Conservation (phyloP, 2,797 vertebrate species). For the Intellagama lesueurii region DNA sequence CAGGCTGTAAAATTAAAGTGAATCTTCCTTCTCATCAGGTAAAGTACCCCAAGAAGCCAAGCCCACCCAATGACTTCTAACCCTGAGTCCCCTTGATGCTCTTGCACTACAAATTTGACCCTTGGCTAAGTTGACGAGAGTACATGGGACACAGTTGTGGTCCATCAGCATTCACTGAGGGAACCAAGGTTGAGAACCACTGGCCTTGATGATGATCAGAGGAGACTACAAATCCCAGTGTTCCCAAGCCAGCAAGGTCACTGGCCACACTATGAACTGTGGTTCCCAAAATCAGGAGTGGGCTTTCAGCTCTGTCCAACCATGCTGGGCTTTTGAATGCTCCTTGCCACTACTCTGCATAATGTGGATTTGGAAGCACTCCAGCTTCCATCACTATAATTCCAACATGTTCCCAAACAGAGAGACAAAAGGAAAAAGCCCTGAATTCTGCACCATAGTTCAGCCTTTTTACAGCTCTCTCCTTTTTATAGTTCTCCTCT, state of each 20-base stretch:
- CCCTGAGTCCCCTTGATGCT: too few relatives aligned
- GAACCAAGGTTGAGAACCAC: neutral
- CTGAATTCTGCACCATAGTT: neutral
- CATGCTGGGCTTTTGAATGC: neutral
- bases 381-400: neutral
- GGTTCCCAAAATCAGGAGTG: neutral
- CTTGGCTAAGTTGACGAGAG: too few relatives aligned
- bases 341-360: neutral
- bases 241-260: neutral
- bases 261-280: too few relatives aligned
- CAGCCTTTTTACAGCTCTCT: neutral
- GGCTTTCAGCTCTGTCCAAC: neutral
- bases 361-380: neutral
- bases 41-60: neutral
- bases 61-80: neutral
- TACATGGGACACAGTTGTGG: neutral
- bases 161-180: neutral
- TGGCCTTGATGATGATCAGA: neutral
- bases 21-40: neutral
- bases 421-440: neutral
- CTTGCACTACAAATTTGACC: too few relatives aligned
- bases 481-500: neutral
- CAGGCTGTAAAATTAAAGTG: neutral
- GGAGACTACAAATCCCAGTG: neutral
- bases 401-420: neutral